Base-by-base conservation (phyloP, 2,797 vertebrate species). In the Basileuterus tristriatus region DNA sequence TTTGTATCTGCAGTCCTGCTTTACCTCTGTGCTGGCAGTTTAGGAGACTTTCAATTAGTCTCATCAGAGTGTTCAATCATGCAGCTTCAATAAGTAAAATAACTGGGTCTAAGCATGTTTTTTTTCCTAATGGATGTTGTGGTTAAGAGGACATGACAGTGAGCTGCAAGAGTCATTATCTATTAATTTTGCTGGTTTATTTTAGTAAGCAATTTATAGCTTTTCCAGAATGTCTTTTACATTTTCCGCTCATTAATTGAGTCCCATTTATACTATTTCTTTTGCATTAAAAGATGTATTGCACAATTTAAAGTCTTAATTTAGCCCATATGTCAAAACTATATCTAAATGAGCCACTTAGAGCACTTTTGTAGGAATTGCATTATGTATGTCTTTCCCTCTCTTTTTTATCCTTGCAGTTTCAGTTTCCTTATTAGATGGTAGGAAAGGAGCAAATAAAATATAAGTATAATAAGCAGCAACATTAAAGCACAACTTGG, bases 251-350 rank as follows among this genome's bases (percentile, higher is more conserved):
- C 79, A 88, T 96, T 96, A 96, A 96, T 85, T 94, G 88, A 94
- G 60, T 91, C 65, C 36, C 84, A 95, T 95, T 94, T 96, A 80
- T 88, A 70, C 43, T 68, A 47, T 78, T 97, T 90, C 79, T 93
- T 97, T 95, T 91, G 65, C 87, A 95, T 96, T 93, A 94, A 93
- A 96, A 94, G 84, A 96, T 95, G 65, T 90, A 97, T 96, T 94
- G 71, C 80, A 77, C 87, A 87, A 89, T 95, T 97, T 91, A 95
- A 90, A 95, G 68, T 65, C 89, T 95, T 96, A 96, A 97, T 97
- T 94, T 94, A 95, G 78, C 59, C 72, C 87, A 93, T 96, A 83
- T 56, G 89, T 91, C 85, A 96, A 92, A 96, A 89, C 72, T 77
- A 82, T 71, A 82, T 72, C 74, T 87, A 89, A 93, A 87, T 88